phyloP scores from a whole-genome alignment of 2,797 vertebrate genomes.

The Platalea minor region DNA sequence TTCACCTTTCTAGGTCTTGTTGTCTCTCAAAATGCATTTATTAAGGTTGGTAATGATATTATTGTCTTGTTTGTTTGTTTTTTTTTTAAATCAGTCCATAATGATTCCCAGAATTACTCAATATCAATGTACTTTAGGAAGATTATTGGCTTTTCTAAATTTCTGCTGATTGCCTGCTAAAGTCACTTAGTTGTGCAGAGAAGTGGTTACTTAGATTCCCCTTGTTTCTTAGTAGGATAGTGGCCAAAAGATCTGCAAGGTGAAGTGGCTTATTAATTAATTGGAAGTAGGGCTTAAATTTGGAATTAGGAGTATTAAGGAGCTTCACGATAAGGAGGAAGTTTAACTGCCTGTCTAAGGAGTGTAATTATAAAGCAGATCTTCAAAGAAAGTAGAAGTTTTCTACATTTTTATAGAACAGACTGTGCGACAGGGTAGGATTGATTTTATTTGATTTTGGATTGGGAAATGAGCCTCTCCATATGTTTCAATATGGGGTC shows the following conservation, averaged over 20 bases:
- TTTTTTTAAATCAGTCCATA: not conserved
- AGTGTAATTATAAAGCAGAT: not conserved
- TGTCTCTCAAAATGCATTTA: not conserved
- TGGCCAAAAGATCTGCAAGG: not conserved
- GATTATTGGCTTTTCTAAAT: not conserved
- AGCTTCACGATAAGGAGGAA: not conserved
- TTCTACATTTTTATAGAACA: not conserved
- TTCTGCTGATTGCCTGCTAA: not conserved
- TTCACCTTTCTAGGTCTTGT: not conserved
- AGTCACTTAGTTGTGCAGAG: not conserved
- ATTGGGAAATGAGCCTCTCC: not conserved
- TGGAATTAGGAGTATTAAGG: not conserved
- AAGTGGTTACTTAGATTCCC: not conserved
- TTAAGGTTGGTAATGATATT: not conserved
- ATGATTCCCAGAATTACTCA: not conserved
- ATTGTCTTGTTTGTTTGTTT: not conserved
- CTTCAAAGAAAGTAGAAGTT: not conserved
- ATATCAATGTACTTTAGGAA: not conserved
- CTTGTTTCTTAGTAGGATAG: not conserved
- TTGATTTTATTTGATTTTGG: not conserved
- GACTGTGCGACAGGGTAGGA: not conserved
- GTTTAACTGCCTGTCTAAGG: not conserved
- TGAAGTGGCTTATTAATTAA: not conserved
- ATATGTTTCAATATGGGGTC: not conserved
- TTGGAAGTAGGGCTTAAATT: not conserved